phyloP scores from a whole-genome alignment of 2,797 vertebrate genomes.

The Nothura maculosa region DNA sequence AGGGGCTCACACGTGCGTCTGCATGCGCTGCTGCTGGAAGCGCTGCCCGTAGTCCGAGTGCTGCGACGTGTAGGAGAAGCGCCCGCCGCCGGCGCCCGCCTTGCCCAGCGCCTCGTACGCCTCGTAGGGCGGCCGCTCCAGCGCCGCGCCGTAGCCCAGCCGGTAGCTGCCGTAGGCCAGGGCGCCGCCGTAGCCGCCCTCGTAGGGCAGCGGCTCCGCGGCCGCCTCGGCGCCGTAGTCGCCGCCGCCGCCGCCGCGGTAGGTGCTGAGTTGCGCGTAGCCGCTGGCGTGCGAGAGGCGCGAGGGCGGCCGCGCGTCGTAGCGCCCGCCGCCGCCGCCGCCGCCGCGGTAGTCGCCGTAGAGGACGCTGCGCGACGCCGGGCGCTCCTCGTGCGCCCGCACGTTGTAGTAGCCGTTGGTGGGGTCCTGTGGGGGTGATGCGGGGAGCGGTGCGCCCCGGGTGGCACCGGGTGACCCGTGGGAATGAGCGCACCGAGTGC shows the following conservation, averaged over 20 bases:
- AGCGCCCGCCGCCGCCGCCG: constrained; percentile 82
- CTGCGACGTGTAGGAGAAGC: constrained; percentile 94
- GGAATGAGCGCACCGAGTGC: too few relatives aligned
- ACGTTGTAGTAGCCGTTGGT: constrained; percentile 98
- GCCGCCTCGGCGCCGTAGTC: constrained; percentile 76
- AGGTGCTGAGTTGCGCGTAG: constrained; percentile 94
- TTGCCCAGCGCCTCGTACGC: constrained; percentile 88
- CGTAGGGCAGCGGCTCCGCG: constrained; percentile 84
- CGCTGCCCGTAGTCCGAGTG: constrained; percentile 94
- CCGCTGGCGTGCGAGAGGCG: constrained; percentile 91
- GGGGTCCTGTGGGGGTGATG: constrained; percentile 89
- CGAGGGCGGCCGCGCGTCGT: constrained; percentile 90
- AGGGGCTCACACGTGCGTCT: constrained; percentile 92
- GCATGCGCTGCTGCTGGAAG: constrained; percentile 91
- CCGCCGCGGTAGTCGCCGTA: constrained; percentile 91
- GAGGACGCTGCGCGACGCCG: constrained; percentile 88
- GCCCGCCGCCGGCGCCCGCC: constrained; percentile 84
- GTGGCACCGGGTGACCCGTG: too few relatives aligned
- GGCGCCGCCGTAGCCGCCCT: constrained; percentile 26
- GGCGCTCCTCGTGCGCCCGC: constrained; percentile 92
- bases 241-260: constrained; percentile 77
- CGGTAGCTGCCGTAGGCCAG: constrained; percentile 87
- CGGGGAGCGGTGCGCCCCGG: too few relatives aligned
- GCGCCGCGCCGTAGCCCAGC: constrained; percentile 83
- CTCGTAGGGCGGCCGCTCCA: constrained; percentile 80